Conservation (phyloP, 37 sponge, comb jelly and placozoan genomes). For the Hormiphora californensis region DNA sequence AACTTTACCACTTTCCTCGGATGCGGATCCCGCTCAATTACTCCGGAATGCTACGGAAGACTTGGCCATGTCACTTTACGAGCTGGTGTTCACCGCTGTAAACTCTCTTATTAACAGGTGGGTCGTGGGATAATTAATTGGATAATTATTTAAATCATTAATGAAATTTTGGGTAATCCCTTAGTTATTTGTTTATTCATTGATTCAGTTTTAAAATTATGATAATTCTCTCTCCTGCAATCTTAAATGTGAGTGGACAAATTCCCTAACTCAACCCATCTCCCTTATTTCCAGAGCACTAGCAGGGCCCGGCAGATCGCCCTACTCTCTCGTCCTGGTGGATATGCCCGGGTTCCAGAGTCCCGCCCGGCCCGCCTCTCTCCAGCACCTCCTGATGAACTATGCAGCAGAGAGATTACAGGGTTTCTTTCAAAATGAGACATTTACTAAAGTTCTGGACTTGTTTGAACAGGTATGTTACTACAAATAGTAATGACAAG, state of each 20-base stretch:
- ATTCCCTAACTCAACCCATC: background rate
- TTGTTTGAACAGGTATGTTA: conserved; percentile 64
- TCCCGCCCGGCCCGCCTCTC: conserved; percentile 66
- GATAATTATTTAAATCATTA: too few relatives aligned
- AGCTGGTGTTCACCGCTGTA: conserved; percentile 84
- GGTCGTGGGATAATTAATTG: too few relatives aligned
- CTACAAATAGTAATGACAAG: background rate
- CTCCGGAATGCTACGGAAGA: conserved; percentile 63
- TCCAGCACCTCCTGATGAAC: conserved; percentile 95
- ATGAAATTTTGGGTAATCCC: too few relatives aligned
- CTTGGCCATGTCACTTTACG: conserved; percentile 94
- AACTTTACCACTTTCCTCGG: conserved; percentile 31
- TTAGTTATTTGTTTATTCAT: background rate
- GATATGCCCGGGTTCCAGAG: conserved; percentile 97
- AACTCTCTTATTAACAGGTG: conserved; percentile 84
- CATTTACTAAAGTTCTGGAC: conserved; percentile 88
- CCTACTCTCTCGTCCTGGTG: conserved; percentile 75
- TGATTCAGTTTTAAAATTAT: background rate
- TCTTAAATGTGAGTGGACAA: too few relatives aligned
- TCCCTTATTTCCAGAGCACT: conserved; percentile 56
- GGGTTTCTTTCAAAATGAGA: conserved; percentile 84
- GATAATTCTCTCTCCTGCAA: background rate
- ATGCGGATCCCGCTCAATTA: conserved; percentile 58
- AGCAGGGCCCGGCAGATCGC: conserved; percentile 47
- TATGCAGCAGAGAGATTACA: conserved; percentile 93